These are phyloP conservation scores for Palythoa grandiflora DNA, from an alignment of 92 coral and sea anemone species.

Conservation along the genomic window DNA sequence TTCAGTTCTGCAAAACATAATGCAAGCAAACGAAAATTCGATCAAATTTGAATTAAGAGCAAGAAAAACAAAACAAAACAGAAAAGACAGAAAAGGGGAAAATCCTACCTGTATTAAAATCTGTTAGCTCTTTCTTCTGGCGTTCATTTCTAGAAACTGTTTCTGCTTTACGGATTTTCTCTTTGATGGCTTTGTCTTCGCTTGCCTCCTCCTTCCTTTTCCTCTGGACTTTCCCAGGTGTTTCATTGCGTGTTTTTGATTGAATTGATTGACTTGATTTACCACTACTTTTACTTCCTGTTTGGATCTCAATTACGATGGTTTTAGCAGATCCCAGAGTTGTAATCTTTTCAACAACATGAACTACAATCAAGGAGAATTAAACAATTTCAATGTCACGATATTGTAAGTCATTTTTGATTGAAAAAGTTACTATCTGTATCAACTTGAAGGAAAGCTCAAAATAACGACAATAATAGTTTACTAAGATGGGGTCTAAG, in stretches of 20 bases:
- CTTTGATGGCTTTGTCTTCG: slow-evolving; percentile 47
- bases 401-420: slow-evolving; percentile 39
- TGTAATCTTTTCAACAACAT: slow-evolving; percentile 45
- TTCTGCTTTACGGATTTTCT: slow-evolving; percentile 48
- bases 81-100: slow-evolving; percentile 9
- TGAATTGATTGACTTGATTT: slow-evolving; percentile 3
- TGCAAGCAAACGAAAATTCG: slow-evolving; percentile 10
- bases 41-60: slow-evolving; percentile 20
- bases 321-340: slow-evolving; percentile 32
- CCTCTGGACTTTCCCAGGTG: slow-evolving; percentile 45
- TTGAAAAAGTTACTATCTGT: slow-evolving; percentile 20
- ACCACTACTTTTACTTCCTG: slow-evolving; percentile 6
- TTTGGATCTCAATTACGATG: slow-evolving; percentile 11
- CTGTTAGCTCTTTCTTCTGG: slow-evolving; percentile 42
- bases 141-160: slow-evolving; percentile 40
- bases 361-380: slow-evolving; percentile 35
- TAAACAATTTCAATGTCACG: slow-evolving; percentile 45
- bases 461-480: slow-evolving; percentile 39
- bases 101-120: slow-evolving; percentile 35
- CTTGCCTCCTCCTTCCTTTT: slow-evolving; percentile 39
- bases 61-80: slow-evolving; percentile 11
- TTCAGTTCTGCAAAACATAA: slow-evolving; percentile 16
- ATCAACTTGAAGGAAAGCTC: slow-evolving; percentile 34
- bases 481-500: neutral
- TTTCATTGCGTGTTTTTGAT: slow-evolving; percentile 28